These are phyloP conservation scores for Todus mexicanus DNA, from an alignment of 2,797 vertebrate genomes.

Conservation along the genomic window DNA sequence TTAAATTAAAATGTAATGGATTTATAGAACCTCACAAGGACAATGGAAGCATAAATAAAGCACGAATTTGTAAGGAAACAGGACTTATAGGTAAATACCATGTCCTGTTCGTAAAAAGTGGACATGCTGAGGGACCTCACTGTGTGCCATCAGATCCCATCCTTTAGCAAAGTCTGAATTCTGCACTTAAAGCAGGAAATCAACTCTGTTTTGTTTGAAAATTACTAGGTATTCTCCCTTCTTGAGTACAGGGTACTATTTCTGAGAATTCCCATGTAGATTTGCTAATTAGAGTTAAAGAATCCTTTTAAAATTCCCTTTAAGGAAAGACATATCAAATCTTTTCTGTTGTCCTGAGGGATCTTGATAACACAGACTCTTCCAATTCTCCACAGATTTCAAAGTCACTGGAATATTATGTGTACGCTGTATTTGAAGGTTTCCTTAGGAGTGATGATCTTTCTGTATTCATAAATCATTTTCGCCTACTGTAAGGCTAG, in stretches of 20 bases:
- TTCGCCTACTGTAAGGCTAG: not conserved
- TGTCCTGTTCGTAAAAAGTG: not conserved
- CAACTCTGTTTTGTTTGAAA: conserved; percentile 7
- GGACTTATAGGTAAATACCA: not conserved
- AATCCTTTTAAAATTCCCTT: conserved; percentile 54
- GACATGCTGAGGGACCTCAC: not conserved
- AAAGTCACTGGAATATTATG: conserved; percentile 30
- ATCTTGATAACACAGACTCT: conserved; percentile 49
- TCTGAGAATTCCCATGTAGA: conserved; percentile 41
- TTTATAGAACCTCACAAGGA: not conserved
- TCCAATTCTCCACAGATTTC: conserved; percentile 36
- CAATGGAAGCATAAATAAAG: not conserved
- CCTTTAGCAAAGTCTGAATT: not conserved
- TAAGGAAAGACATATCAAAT: conserved; percentile 35
- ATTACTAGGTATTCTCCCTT: not conserved
- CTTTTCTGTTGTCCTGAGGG: conserved; percentile 29
- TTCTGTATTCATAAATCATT: not conserved
- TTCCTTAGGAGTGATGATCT: conserved; percentile 1
- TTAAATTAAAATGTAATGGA: not conserved
- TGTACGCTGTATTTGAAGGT: conserved; percentile 10
- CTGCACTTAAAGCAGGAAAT: not conserved
- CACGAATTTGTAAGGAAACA: not conserved
- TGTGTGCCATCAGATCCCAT: not conserved
- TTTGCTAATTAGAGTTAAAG: conserved; percentile 48
- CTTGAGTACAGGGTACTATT: not conserved